phyloP scores from a whole-genome alignment of 2,888 invertebrate species.

The Drosophila colorata region DNA sequence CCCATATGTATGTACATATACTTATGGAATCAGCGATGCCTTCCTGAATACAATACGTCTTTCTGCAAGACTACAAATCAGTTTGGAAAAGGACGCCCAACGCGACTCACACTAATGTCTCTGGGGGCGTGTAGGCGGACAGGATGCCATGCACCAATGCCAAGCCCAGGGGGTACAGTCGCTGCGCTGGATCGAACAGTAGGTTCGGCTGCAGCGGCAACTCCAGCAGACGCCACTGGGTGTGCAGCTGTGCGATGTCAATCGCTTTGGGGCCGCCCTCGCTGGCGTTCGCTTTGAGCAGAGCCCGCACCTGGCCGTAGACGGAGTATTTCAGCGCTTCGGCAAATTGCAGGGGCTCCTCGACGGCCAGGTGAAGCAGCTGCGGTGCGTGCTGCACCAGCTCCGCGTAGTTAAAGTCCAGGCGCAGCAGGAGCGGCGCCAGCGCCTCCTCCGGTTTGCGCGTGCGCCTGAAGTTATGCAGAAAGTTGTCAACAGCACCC shows the following conservation, averaged over 20 bases:
- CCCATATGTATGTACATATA: no score
- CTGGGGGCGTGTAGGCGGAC: conserved; percentile 74
- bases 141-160: conserved; percentile 76
- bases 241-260: conserved; percentile 80
- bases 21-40: no score
- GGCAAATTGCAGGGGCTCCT: conserved; percentile 79
- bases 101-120: conserved; percentile 74
- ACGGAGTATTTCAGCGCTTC: conserved; percentile 77
- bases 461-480: conserved; percentile 56
- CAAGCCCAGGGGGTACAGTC: conserved; percentile 67
- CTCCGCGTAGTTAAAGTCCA: conserved; percentile 73
- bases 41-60: background rate
- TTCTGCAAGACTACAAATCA: background rate
- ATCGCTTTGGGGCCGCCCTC: conserved; percentile 55
- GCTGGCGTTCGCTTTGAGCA: conserved; percentile 41
- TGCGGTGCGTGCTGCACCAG: conserved; percentile 48
- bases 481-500: conserved; percentile 60
- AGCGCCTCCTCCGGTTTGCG: conserved; percentile 75
- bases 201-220: conserved; percentile 73
- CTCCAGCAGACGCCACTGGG: conserved; percentile 74
- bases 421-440: conserved; percentile 69
- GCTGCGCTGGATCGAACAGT: conserved; percentile 57
- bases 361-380: conserved; percentile 70
- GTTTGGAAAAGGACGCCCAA: background rate
- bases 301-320: conserved; percentile 69